A percentile compares a stretch with the other conserved stretches of the same genome.
These are phyloP conservation scores for Leptura quadrifasciata DNA, from an alignment of 2,888 invertebrate species.

Conservation along the genomic window DNA sequence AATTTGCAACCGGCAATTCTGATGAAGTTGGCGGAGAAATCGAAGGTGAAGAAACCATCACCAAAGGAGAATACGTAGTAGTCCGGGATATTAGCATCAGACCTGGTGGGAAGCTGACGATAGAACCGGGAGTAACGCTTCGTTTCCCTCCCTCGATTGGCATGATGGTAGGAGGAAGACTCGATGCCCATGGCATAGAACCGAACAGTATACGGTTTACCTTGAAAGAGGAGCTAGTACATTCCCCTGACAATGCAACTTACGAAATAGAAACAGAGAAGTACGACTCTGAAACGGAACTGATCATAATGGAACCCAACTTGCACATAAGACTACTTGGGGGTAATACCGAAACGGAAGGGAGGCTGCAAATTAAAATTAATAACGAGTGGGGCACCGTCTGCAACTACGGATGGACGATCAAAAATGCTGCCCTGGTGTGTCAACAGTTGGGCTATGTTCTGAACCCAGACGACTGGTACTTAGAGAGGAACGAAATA, in stretches of 20 bases:
- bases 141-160: slow-evolving; percentile 95
- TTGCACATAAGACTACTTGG: slow-evolving; percentile 88
- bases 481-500: slow-evolving; percentile 87
- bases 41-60: slow-evolving; percentile 89
- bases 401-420: slow-evolving; percentile 97
- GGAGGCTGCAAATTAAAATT: slow-evolving; percentile 89
- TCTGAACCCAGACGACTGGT: slow-evolving; percentile 94
- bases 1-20: slow-evolving; percentile 81
- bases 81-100: slow-evolving; percentile 95
- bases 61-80: slow-evolving; percentile 92
- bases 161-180: slow-evolving; percentile 95
- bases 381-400: slow-evolving; percentile 97
- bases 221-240: slow-evolving; percentile 84
- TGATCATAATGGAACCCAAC: slow-evolving; percentile 78
- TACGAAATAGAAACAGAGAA: slow-evolving; percentile 75
- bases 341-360: slow-evolving; percentile 88
- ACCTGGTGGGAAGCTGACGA: slow-evolving; percentile 92
- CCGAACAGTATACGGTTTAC: slow-evolving; percentile 89
- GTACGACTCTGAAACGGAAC: slow-evolving; percentile 76
- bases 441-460: slow-evolving; percentile 96
- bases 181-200: slow-evolving; percentile 87
- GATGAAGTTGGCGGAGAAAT: slow-evolving; percentile 93
- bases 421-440: slow-evolving; percentile 91
- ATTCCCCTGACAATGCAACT: slow-evolving; percentile 80
- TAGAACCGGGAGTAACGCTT: slow-evolving; percentile 92